Base-by-base conservation (phyloP, 2,888 invertebrate genomes). In the Rotaria socialis region DNA sequence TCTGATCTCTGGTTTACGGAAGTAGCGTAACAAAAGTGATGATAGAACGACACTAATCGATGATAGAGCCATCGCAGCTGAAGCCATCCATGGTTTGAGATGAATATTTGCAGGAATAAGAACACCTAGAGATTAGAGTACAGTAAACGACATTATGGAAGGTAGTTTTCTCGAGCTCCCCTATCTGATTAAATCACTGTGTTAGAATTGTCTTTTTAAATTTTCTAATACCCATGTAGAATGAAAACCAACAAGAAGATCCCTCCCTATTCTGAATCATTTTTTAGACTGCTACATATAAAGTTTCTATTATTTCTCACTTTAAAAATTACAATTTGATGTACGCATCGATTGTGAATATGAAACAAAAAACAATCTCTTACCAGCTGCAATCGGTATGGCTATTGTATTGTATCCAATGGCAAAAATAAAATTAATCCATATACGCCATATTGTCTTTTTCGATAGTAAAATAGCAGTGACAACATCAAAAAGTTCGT, bases 31-130 rank as follows among this genome's bases (percentile, higher is more conserved):
- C 87, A 97, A 91, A 85, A 99, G 93, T 87, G 97, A 97, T 74
- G 97, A 97, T 88, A 95, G 94, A 0, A 99, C 97, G 0, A 99
- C 99, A 0, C 97, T 97, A 0, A 99, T 97, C 0, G 97, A 97
- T 89, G 97, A 97, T 90, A 96, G 93, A 0, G 98, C 98, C 99
- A 99, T 99, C 0, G 99, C 98, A 7, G 96, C 97, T 0, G 97
- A 96, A 41, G 98, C 98, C 97, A 99, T 99, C 99, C 99, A 99
- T 0, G 99, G 99, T 93, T 95, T 92, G 27, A 92, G 89, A 47
- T 89, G 89, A 85, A 92, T 85, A 5, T 92, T 92, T 86, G 92
- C 55, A 1, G 92, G 92, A 80, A 90, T 90, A 88, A 93, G 85
- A 35, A 86, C 86, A 52, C 80, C 80, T 80, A 47, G 14, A 47